Evolutionary conservation across 2,888 invertebrate species (phyloP), one percentile per base, ranked within the genome.

Genomic region (Diploptera punctata): DNA sequence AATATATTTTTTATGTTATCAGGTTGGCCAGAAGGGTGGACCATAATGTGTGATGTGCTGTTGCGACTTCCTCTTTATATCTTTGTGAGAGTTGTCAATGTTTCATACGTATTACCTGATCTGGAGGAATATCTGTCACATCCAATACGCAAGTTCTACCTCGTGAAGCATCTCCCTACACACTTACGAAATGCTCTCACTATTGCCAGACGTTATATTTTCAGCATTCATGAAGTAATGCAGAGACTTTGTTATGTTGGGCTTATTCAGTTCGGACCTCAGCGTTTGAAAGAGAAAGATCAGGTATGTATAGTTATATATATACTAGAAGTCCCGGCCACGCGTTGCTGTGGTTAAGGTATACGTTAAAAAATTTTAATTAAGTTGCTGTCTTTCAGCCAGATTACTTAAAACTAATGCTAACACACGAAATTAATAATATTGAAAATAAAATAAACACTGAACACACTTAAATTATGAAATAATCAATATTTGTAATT

Each of bases 61-160:
- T 82, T 91, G 3, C 85, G 91, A 0, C 83, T 94, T 78, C 94
- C 94, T 0, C 80, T 94, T 0, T 89, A 88, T 0, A 78, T 93
- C n/a, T 90, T 93, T 76, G 84, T 90, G 10, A 89, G 90, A 79
- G 79, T 93, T 13, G 86, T 90, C 76, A 89, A 88, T 74, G 82
- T 91, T 19, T 82, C 86, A 3, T 88, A 84, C 76, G 79, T 84
- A 43, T 84, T 90, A 13, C 85, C 88, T 0, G 88, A 87, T 9
- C 78, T 93, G 5, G 81, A 85, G 0, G 83, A 86, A 1, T 88
- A 87, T 74, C 78, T 92, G 24, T 83, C 86, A 24, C 90, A 94
- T 82, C 92, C 92, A 0, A 83, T 92, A 10, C 87, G 87, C 73
- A 86, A 87, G 74, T 87, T 91, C 79, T 88, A 88, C 73, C 82